Evolutionary conservation across 2,797 vertebrate species (phyloP).

Genomic region (Varecia variegata): DNA sequence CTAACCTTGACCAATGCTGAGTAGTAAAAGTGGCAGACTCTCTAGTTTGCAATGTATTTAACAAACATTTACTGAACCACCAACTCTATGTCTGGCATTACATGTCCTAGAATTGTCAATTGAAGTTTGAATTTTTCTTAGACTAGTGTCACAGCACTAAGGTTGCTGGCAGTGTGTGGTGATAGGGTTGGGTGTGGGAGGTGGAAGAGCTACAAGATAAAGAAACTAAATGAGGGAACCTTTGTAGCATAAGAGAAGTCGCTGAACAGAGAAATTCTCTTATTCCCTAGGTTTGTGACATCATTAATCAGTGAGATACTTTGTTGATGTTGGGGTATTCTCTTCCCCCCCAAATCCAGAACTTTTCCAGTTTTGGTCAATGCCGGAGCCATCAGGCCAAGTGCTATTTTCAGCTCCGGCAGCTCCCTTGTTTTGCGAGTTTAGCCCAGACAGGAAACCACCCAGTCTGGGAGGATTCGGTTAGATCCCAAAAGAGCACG

Average conservation of each 20-base stretch:
- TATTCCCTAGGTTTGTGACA: background rate
- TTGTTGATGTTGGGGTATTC: conserved; percentile 51
- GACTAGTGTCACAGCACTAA: background rate
- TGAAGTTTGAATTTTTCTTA: background rate
- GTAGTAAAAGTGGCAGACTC: background rate
- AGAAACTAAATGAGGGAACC: conserved; percentile 26
- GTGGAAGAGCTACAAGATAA: background rate
- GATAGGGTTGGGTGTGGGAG: background rate
- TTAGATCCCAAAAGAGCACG: conserved; percentile 64
- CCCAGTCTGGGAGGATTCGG: conserved; percentile 79
- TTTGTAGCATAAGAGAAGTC: background rate
- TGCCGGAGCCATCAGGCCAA: conserved; percentile 34
- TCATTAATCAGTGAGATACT: background rate
- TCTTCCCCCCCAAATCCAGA: conserved; percentile 37
- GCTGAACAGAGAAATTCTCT: background rate
- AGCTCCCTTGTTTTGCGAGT: conserved; percentile 81
- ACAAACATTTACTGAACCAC: background rate
- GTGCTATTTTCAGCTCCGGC: conserved; percentile 76
- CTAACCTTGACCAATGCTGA: background rate
- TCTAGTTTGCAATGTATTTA: background rate
- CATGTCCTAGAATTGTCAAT: background rate
- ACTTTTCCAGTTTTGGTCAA: conserved; percentile 61
- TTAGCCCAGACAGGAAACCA: conserved; percentile 85
- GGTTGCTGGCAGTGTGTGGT: background rate
- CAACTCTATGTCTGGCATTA: background rate